Conservation (phyloP, 2,797 vertebrate species). For the Pygocentrus nattereri region DNA sequence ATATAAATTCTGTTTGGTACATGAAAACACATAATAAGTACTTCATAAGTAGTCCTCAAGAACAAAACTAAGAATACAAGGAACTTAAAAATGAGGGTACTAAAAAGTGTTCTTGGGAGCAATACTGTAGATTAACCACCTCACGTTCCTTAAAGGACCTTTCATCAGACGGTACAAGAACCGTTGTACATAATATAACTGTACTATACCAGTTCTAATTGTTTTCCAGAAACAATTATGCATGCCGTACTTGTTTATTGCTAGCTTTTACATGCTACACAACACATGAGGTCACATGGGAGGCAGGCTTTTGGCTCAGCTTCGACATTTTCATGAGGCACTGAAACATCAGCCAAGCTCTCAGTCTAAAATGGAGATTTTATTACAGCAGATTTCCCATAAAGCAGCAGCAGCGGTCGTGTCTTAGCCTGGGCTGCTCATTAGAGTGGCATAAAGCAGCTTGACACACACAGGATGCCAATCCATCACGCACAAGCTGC, state of each 20-base stretch:
- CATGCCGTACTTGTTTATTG: conserved; percentile 1
- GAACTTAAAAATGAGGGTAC: too few species aligned
- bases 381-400: conserved; percentile 30
- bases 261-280: neutral
- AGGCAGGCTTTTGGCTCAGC: neutral
- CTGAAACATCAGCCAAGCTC: conserved; percentile 26
- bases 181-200: too few species aligned
- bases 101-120: too few species aligned
- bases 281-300: conserved; percentile 3
- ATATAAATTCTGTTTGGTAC: too few species aligned
- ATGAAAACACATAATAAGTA: too few species aligned
- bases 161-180: too few species aligned
- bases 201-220: too few species aligned
- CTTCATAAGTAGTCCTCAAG: too few species aligned
- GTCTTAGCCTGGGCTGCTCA: conserved; percentile 72
- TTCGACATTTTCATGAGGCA: conserved; percentile 15
- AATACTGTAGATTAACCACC: too few species aligned
- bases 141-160: too few species aligned
- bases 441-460: conserved; percentile 80
- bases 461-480: conserved; percentile 80
- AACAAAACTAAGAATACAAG: too few species aligned
- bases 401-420: conserved; percentile 20
- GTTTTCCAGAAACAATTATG: neutral
- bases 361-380: conserved; percentile 31
- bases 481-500: conserved; percentile 79